Evolutionary conservation across 1,140 invertebrate species (phyloP).

Genomic region (Zaprionus camerounensis): DNA sequence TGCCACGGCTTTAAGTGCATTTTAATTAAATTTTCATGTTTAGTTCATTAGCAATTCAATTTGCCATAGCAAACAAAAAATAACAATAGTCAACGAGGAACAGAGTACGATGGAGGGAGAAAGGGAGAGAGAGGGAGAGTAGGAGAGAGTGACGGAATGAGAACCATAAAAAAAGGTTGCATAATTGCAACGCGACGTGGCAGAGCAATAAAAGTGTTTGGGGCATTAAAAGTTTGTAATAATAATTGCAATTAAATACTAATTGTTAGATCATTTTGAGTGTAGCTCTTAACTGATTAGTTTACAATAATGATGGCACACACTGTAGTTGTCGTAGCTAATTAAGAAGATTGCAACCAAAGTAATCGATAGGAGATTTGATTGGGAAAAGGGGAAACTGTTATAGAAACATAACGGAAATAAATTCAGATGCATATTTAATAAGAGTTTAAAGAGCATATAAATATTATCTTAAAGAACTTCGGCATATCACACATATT

Average conservation of each 20-base stretch:
- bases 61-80: slow-evolving; percentile 45
- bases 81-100: slow-evolving; percentile 16
- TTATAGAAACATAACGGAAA: not conserved
- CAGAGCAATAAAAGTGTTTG: slow-evolving; percentile 41
- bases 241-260: slow-evolving; percentile 46
- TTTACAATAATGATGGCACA: slow-evolving; percentile 9
- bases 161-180: slow-evolving; percentile 52
- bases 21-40: slow-evolving; percentile 66
- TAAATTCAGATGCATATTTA: not conserved
- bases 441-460: not conserved
- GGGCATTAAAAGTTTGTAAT: slow-evolving; percentile 46
- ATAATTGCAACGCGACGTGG: slow-evolving; percentile 55
- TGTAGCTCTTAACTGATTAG: slow-evolving; percentile 32
- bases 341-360: slow-evolving; percentile 8
- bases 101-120: not conserved
- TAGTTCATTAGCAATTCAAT: slow-evolving; percentile 70
- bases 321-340: not conserved
- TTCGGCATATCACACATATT: not conserved
- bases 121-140: not conserved
- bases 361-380: not conserved
- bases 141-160: not conserved
- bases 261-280: slow-evolving; percentile 37
- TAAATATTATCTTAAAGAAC: not conserved
- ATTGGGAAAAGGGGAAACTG: not conserved
- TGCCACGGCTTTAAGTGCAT: slow-evolving; percentile 46